A percentile compares a stretch with the other conserved stretches of the same genome.
Evolutionary conservation across 2,797 vertebrate genomes (phyloP).

Genomic region (Pangasius larnaudii): DNA sequence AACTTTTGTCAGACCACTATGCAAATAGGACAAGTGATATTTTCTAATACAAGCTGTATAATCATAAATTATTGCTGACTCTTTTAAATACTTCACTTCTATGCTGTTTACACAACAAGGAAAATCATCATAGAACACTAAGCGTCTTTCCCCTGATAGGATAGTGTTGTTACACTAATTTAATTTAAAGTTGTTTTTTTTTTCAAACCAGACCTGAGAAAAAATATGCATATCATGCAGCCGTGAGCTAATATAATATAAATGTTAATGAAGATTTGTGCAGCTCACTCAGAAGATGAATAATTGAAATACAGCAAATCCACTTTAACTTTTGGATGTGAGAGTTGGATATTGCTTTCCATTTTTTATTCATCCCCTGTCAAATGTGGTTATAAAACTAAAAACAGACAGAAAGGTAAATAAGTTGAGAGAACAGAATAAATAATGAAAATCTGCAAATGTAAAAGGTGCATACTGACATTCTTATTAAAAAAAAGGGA

Average conservation of each 20-base stretch:
- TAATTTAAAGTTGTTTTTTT: constrained; percentile 68
- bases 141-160: constrained; percentile 52
- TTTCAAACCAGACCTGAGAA: constrained; percentile 61
- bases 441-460: constrained; percentile 38
- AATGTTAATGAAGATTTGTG: constrained; percentile 79
- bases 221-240: constrained; percentile 68
- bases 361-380: constrained; percentile 33
- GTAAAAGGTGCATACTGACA: constrained; percentile 40
- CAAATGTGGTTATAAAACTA: constrained; percentile 41
- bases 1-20: neutral
- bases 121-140: constrained; percentile 46
- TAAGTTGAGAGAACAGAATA: constrained; percentile 27
- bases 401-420: constrained; percentile 48
- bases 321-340: constrained; percentile 60
- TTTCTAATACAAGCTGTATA: constrained; percentile 1
- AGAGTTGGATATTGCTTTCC: constrained; percentile 56
- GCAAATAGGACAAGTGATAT: neutral
- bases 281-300: constrained; percentile 65
- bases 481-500: constrained; percentile 33
- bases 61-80: neutral
- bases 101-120: constrained; percentile 47
- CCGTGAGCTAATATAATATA: constrained; percentile 79
- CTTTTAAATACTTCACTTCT: neutral
- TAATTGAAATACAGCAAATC: constrained; percentile 67
- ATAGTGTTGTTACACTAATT: constrained; percentile 51